phyloP scores from a whole-genome alignment of 2,888 invertebrate genomes.

The Suillia variegata region DNA sequence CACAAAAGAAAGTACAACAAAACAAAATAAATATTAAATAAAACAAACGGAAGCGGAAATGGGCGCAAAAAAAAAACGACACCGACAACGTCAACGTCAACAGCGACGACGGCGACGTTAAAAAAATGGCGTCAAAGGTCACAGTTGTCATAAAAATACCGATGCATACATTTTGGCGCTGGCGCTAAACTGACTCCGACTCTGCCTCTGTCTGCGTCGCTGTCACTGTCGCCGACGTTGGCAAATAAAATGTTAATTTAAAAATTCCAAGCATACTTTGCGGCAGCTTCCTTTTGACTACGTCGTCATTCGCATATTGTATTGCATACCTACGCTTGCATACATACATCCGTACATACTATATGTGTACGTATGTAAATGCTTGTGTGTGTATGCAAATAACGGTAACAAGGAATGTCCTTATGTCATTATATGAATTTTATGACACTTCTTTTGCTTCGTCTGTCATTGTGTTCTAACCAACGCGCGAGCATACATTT shows the following conservation, averaged over 20 bases:
- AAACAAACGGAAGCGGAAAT: background rate
- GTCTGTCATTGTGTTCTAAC: too few relatives aligned
- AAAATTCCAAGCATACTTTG: background rate
- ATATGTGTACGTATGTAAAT: too few relatives aligned
- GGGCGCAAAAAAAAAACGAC: background rate
- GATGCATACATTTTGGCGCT: background rate
- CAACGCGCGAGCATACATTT: too few relatives aligned
- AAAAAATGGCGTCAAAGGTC: background rate
- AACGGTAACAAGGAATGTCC: too few relatives aligned
- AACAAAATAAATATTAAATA: background rate
- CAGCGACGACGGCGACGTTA: too few relatives aligned
- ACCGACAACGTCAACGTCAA: too few relatives aligned
- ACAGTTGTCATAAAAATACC: background rate
- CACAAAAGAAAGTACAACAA: background rate
- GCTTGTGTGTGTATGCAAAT: too few relatives aligned
- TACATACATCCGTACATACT: background rate
- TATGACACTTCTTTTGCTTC: too few relatives aligned
- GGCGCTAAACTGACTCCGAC: background rate
- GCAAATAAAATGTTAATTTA: background rate
- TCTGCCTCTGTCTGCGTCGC: too few relatives aligned
- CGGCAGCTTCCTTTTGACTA: background rate
- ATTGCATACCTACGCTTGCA: background rate
- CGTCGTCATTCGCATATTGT: background rate
- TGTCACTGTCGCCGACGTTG: too few relatives aligned
- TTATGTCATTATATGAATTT: too few relatives aligned